Evolutionary conservation across 2,888 invertebrate genomes (phyloP).

Genomic region (Acleris emargana): DNA sequence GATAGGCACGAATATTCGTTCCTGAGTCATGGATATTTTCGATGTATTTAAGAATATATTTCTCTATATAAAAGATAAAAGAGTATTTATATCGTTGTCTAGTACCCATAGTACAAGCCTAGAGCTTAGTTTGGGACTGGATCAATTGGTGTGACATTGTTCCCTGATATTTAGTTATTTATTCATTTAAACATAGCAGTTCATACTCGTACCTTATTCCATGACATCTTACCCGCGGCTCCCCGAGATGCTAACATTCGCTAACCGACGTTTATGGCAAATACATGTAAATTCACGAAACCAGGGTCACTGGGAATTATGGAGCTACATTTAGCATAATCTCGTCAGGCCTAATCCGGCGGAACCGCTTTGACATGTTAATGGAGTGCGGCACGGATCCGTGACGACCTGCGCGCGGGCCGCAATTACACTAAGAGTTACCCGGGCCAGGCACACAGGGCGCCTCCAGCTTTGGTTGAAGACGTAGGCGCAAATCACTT

Average conservation of each 20-base stretch:
- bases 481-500: background rate
- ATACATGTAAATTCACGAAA: conserved; percentile 20
- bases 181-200: too few relatives aligned
- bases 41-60: too few relatives aligned
- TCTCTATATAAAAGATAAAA: too few relatives aligned
- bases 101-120: too few relatives aligned
- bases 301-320: conserved; percentile 10
- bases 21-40: too few relatives aligned
- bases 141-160: too few relatives aligned
- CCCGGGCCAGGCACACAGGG: background rate
- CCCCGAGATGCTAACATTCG: background rate
- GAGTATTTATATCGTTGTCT: too few relatives aligned
- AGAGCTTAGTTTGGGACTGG: too few relatives aligned
- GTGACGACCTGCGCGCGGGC: conserved; percentile 5
- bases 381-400: conserved; percentile 2
- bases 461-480: background rate
- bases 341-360: conserved; percentile 13
- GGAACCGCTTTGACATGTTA: conserved; percentile 22
- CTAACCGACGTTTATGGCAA: background rate
- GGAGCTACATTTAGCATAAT: conserved; percentile 20
- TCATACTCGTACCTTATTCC: too few relatives aligned
- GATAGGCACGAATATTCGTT: too few relatives aligned
- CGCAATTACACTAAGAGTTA: background rate
- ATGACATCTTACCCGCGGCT: background rate
- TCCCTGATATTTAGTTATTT: too few relatives aligned